Conservation (phyloP, 2,888 invertebrate species). For the Papilio gigon region DNA sequence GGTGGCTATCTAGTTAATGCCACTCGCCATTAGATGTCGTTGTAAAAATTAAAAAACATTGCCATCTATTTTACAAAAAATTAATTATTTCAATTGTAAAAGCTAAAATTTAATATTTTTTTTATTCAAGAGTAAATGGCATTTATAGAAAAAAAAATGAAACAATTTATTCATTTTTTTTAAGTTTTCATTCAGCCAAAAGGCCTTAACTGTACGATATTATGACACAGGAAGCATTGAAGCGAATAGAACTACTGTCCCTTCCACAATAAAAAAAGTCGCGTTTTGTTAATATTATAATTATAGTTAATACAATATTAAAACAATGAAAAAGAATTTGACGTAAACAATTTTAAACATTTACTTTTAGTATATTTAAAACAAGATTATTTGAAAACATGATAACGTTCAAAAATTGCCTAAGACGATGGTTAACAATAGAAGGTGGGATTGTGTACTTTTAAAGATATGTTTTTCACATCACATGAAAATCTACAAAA, state of each 20-base stretch:
- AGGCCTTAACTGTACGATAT: no score
- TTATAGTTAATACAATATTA: background rate
- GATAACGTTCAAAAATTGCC: conserved; percentile 15
- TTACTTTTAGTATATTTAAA: background rate
- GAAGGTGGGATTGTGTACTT: conserved; percentile 23
- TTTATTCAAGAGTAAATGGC: no score
- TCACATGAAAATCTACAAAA: conserved; percentile 13
- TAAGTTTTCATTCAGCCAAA: no score
- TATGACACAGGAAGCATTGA: no score
- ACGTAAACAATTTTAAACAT: conserved; percentile 16
- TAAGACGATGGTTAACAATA: conserved; percentile 26
- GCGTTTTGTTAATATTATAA: background rate
- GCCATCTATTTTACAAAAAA: background rate
- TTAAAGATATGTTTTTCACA: conserved; percentile 29
- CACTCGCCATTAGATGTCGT: conserved; percentile 58
- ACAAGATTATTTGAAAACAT: background rate
- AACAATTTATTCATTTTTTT: no score
- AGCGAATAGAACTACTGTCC: no score
- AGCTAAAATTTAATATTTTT: no score
- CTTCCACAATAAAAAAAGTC: background rate
- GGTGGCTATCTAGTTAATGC: conserved; percentile 47
- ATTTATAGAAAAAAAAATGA: no score
- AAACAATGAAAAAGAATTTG: conserved; percentile 3
- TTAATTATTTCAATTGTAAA: no score
- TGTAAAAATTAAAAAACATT: background rate